These are phyloP conservation scores for Eulithis testata DNA, from an alignment of 2,888 invertebrate species.

Conservation along the genomic window DNA sequence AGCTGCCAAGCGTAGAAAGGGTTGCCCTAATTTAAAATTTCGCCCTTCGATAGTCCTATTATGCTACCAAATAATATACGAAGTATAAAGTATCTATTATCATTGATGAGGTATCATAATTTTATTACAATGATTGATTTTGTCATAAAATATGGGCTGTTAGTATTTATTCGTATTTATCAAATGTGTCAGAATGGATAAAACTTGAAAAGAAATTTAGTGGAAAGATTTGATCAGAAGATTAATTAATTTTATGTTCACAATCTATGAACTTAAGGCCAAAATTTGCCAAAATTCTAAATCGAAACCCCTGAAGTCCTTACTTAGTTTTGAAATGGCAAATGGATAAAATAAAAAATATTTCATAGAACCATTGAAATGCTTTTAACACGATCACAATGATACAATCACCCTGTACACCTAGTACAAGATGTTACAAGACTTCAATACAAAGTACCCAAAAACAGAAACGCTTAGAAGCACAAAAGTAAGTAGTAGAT, in stretches of 20 bases:
- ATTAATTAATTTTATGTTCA: too few species aligned
- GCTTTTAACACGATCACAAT: slow-evolving; percentile 2
- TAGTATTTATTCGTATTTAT: background rate
- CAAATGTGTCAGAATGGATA: too few species aligned
- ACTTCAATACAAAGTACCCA: slow-evolving; percentile 15
- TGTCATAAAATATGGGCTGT: slow-evolving; percentile 1
- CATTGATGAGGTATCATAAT: slow-evolving; percentile 16
- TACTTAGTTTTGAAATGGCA: too few species aligned
- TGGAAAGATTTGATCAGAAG: too few species aligned
- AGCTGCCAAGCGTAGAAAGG: slow-evolving; percentile 8
- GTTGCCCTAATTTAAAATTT: slow-evolving; percentile 28
- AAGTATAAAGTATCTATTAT: background rate
- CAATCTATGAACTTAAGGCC: too few species aligned
- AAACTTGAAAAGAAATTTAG: too few species aligned
- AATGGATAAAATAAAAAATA: too few species aligned
- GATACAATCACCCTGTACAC: background rate
- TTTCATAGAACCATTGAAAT: too few species aligned
- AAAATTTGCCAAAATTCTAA: too few species aligned
- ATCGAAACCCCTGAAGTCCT: too few species aligned
- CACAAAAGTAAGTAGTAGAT: slow-evolving; percentile 15
- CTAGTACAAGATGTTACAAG: slow-evolving; percentile 9
- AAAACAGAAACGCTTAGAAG: background rate
- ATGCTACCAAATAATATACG: slow-evolving; percentile 4
- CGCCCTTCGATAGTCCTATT: slow-evolving; percentile 15
- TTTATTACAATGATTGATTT: slow-evolving; percentile 22